Percentiles rank a stretch among this genome's conserved stretches.
phyloP scores from a whole-genome alignment of 2,888 invertebrate genomes.

The Rhamnusium bicolor region DNA sequence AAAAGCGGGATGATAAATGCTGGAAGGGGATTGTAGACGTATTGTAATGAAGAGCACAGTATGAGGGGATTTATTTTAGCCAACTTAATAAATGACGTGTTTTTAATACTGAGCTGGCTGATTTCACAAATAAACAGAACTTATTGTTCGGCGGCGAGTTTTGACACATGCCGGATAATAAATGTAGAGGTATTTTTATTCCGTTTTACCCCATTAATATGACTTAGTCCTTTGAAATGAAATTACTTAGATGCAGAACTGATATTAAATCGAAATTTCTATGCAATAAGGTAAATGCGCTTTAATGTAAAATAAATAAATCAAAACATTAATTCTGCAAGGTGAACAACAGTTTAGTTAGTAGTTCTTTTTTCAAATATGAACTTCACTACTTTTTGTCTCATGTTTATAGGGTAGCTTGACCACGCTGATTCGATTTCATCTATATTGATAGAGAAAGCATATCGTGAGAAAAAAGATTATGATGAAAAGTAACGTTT shows the following conservation, averaged over 20 bases:
- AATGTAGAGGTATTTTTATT: not conserved
- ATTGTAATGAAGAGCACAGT: slow-evolving; percentile 64
- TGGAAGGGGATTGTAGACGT: slow-evolving; percentile 60
- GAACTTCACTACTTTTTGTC: too few species aligned
- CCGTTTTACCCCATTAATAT: not conserved
- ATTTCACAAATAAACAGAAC: not conserved
- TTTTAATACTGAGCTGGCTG: slow-evolving; percentile 40
- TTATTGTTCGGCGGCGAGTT: not conserved
- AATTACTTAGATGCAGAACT: not conserved
- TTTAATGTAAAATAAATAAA: not conserved
- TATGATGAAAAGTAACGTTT: too few species aligned
- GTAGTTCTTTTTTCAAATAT: too few species aligned
- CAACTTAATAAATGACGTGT: slow-evolving; percentile 62
- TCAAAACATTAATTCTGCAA: too few species aligned
- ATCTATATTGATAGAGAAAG: too few species aligned
- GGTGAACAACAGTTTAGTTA: too few species aligned
- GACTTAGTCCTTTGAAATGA: not conserved
- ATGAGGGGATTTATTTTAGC: slow-evolving; percentile 62
- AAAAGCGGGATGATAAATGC: slow-evolving; percentile 64
- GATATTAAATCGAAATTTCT: not conserved
- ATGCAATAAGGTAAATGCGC: not conserved
- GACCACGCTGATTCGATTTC: too few species aligned
- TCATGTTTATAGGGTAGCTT: too few species aligned
- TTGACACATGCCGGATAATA: not conserved
- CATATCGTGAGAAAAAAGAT: too few species aligned